Evolutionary conservation across 2,797 vertebrate species (phyloP).

Genomic region (Sebastes nivosus): DNA sequence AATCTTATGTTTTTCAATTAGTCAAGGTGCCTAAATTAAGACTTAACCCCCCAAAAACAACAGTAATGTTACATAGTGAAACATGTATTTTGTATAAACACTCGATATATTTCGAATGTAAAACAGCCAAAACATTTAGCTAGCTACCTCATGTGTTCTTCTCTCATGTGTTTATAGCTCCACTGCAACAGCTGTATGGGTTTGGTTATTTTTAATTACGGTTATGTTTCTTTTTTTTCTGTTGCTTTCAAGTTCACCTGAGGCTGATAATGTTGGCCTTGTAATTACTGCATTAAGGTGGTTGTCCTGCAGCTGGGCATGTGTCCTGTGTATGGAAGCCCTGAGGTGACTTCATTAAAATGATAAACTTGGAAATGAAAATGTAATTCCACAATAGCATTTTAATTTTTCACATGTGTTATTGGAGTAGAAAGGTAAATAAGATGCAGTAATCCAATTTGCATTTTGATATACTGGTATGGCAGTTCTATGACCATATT

Average conservation of each 20-base stretch:
- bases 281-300: background rate
- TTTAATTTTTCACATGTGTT: background rate
- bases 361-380: background rate
- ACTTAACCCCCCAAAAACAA: background rate
- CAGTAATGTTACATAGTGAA: background rate
- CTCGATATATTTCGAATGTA: background rate
- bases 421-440: fast-evolving
- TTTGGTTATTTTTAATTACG: background rate
- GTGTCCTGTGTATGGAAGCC: background rate
- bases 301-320: background rate
- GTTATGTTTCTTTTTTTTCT: background rate
- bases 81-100: background rate
- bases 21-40: background rate
- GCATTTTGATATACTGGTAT: background rate
- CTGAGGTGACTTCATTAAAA: background rate
- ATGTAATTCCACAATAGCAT: background rate
- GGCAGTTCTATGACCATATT: fast-evolving
- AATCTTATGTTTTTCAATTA: background rate
- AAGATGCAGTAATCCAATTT: too few species aligned
- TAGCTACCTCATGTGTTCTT: background rate
- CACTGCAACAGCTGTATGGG: background rate
- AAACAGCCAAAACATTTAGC: fast-evolving
- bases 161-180: background rate
- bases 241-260: background rate
- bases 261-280: background rate